Evolutionary conservation across 1,140 invertebrate species (phyloP).

Genomic region (Antheraea pernyi): DNA sequence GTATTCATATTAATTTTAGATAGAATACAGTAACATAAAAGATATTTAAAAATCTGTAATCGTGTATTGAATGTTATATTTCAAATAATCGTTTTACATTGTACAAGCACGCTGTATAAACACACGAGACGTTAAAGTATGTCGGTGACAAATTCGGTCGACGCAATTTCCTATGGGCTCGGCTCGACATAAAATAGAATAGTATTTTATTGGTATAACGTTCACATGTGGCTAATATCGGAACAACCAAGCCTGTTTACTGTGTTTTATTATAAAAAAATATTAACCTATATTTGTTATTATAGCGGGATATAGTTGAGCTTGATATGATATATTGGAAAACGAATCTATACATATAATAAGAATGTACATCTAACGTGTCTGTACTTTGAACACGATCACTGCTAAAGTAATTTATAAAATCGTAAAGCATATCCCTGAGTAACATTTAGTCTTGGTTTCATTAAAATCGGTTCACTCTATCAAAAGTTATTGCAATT

Average conservation of each 20-base stretch:
- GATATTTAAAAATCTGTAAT: too few relatives aligned
- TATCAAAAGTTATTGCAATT: too few relatives aligned
- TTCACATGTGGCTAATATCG: conserved; percentile 11
- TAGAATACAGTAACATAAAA: too few relatives aligned
- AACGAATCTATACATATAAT: too few relatives aligned
- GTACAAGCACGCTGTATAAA: neutral
- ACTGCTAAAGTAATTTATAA: too few relatives aligned
- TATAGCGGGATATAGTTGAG: neutral
- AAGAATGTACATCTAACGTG: too few relatives aligned
- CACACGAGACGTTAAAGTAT: neutral
- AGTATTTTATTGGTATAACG: conserved; percentile 7
- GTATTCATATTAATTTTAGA: too few relatives aligned
- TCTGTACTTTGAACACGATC: too few relatives aligned
- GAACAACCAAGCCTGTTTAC: conserved; percentile 3
- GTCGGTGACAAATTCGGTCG: conserved; percentile 8
- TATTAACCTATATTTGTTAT: conserved; percentile 8
- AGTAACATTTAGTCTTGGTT: too few relatives aligned
- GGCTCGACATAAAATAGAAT: conserved; percentile 6
- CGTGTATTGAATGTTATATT: neutral
- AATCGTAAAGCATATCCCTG: too few relatives aligned
- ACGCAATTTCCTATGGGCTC: conserved; percentile 9
- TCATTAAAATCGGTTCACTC: too few relatives aligned
- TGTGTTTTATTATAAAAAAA: neutral
- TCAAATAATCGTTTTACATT: neutral
- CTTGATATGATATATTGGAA: too few relatives aligned